Evolutionary conservation across 2,888 invertebrate genomes (phyloP).

Genomic region (Agonum fuliginosum): DNA sequence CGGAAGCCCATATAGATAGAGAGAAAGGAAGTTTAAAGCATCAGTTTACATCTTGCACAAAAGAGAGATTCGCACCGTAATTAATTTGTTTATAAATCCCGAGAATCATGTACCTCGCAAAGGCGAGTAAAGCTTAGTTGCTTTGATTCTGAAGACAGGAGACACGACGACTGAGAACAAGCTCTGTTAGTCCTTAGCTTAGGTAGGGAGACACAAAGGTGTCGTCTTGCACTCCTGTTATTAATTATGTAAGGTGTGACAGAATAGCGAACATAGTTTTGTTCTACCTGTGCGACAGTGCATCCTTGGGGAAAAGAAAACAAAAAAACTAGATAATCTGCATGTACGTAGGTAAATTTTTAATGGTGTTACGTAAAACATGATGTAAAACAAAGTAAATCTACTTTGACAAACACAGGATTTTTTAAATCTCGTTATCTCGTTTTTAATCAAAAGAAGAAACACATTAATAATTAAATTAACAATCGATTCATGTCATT

Average conservation of each 20-base stretch:
- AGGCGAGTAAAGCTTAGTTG: background rate
- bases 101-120: background rate
- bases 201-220: constrained; percentile 11
- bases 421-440: too few relatives aligned
- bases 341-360: too few relatives aligned
- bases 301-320: too few relatives aligned
- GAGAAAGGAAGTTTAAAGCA: background rate
- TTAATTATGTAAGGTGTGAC: background rate
- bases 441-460: too few relatives aligned
- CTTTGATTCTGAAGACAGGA: background rate
- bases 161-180: background rate
- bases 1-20: too few relatives aligned
- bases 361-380: too few relatives aligned
- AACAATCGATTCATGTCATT: too few relatives aligned
- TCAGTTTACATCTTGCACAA: constrained; percentile 2
- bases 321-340: too few relatives aligned
- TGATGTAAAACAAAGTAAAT: too few relatives aligned
- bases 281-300: too few relatives aligned
- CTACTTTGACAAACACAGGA: too few relatives aligned
- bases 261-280: background rate
- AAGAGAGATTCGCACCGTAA: background rate
- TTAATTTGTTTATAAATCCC: constrained; percentile 38
- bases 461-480: too few relatives aligned
- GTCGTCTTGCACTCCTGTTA: background rate
- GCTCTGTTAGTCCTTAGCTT: background rate